A percentile compares a stretch with the other conserved stretches of the same genome.
Conservation (phyloP, 1,140 invertebrate genomes). For the Octopus bimaculoides region DNA sequence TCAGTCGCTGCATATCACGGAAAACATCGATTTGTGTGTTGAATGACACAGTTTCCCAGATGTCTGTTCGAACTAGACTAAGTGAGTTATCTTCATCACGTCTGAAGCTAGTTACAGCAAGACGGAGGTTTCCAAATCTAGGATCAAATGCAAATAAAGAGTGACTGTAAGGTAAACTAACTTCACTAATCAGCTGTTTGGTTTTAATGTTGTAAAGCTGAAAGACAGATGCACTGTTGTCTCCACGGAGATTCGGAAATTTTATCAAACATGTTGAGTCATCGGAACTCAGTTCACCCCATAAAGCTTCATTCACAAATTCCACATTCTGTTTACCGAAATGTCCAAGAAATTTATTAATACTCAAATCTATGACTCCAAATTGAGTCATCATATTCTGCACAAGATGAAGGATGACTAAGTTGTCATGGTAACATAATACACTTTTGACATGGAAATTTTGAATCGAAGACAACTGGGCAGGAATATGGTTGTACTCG, state of each 20-base stretch:
- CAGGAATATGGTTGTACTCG: constrained; percentile 57
- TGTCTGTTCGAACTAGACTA: constrained; percentile 40
- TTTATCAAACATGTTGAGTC: constrained; percentile 50
- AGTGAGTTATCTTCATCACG: constrained; percentile 48
- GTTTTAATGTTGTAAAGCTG: constrained; percentile 48
- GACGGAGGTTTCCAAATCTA: constrained; percentile 45
- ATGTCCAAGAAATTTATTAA: constrained; percentile 53
- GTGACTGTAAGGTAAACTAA: constrained; percentile 39
- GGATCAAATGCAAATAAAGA: constrained; percentile 55
- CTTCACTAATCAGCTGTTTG: constrained; percentile 41
- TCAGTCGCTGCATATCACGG: constrained; percentile 40
- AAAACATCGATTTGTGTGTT: constrained; percentile 49
- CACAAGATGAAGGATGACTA: constrained; percentile 51
- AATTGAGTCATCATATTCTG: constrained; percentile 55
- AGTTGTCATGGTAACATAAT: constrained; percentile 50
- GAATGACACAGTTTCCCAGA: constrained; percentile 45
- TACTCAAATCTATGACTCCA: constrained; percentile 49
- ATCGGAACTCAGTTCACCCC: constrained; percentile 55
- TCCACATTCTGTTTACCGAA: constrained; percentile 52
- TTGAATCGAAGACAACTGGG: constrained; percentile 55
- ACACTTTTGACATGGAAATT: constrained; percentile 57
- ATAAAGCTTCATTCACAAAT: constrained; percentile 52
- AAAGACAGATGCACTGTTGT: constrained; percentile 40
- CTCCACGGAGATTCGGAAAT: constrained; percentile 38
- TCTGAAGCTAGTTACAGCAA: constrained; percentile 53